A percentile compares a stretch with the other conserved stretches of the same genome.
Evolutionary conservation across 2,888 invertebrate species (phyloP).

Genomic region (Neuroscelio doddi): DNA sequence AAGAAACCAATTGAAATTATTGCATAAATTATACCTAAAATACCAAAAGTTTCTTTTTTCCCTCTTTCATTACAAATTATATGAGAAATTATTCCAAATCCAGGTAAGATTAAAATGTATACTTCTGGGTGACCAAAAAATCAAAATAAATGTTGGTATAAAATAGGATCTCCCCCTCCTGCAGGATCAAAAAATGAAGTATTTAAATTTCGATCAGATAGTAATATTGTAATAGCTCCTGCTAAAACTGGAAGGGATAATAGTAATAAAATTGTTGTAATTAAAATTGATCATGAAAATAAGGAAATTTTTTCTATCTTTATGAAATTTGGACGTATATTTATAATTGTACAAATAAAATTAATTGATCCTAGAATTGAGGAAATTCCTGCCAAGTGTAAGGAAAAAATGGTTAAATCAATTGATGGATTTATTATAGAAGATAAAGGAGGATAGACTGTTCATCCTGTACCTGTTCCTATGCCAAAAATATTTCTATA

Average conservation of each 20-base stretch:
- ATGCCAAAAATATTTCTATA: conserved; percentile 79
- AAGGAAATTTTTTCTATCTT: conserved; percentile 76
- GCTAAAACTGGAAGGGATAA: conserved; percentile 84
- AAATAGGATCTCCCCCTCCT: conserved; percentile 81
- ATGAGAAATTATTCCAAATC: conserved; percentile 87
- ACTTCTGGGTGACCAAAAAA: conserved; percentile 91
- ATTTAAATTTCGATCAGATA: conserved; percentile 86
- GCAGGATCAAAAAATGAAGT: conserved; percentile 87
- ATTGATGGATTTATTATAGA: conserved; percentile 80
- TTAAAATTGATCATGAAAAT: conserved; percentile 83
- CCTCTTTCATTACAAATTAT: conserved; percentile 83
- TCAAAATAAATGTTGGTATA: conserved; percentile 74
- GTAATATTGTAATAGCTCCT: conserved; percentile 84
- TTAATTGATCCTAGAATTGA: conserved; percentile 85
- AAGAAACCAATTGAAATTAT: too few species aligned
- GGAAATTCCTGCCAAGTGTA: conserved; percentile 83
- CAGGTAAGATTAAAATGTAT: conserved; percentile 88
- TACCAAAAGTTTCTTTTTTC: conserved; percentile 83
- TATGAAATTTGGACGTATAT: conserved; percentile 73
- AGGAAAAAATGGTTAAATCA: conserved; percentile 84
- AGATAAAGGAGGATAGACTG: conserved; percentile 82
- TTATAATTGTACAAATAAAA: conserved; percentile 85
- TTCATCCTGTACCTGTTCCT: conserved; percentile 86
- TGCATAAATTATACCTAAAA: conserved; percentile 84
- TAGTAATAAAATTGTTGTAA: conserved; percentile 78